Evolutionary conservation across 2,113 vertebrate species (phyloP).

Genomic region (Sylvilagus bachmani): DNA sequence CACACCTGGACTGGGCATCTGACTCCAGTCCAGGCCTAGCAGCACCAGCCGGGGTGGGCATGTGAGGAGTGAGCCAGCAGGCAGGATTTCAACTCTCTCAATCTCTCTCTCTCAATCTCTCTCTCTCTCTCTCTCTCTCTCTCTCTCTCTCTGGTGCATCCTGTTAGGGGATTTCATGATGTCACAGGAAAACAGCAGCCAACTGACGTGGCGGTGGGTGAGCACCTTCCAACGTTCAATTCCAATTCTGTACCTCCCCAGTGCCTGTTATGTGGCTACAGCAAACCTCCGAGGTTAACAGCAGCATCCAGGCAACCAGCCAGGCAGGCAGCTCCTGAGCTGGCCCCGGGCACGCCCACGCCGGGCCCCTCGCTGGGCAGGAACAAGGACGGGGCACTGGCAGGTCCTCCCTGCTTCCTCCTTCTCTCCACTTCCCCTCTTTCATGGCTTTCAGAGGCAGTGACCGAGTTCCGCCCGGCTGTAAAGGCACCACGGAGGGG

Average conservation of each 20-base stretch:
- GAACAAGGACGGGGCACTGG: constrained; percentile 34
- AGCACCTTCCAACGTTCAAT: neutral
- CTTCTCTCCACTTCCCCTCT: constrained; percentile 16
- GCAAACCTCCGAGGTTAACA: constrained; percentile 31
- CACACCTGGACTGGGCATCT: too few species aligned
- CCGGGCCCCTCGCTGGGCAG: neutral
- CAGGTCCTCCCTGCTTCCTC: constrained; percentile 6
- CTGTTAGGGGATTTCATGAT: neutral
- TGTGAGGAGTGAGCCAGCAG: too few species aligned
- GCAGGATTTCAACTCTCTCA: too few species aligned
- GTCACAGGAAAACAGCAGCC: neutral
- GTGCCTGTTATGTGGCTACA: neutral
- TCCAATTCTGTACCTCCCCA: neutral
- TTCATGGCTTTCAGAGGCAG: constrained; percentile 54
- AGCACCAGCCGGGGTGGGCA: too few species aligned
- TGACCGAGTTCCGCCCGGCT: neutral
- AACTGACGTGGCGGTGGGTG: neutral
- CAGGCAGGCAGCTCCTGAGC: constrained; percentile 20
- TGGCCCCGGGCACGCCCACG: neutral
- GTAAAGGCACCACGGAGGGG: constrained; percentile 30
- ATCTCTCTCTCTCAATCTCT: too few species aligned
- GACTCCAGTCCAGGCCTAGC: too few species aligned
- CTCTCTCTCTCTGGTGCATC: too few species aligned
- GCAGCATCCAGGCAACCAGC: neutral
- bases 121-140: too few species aligned